Evolutionary conservation across 2,888 invertebrate species (phyloP).

Genomic region (Orthosia gothica): DNA sequence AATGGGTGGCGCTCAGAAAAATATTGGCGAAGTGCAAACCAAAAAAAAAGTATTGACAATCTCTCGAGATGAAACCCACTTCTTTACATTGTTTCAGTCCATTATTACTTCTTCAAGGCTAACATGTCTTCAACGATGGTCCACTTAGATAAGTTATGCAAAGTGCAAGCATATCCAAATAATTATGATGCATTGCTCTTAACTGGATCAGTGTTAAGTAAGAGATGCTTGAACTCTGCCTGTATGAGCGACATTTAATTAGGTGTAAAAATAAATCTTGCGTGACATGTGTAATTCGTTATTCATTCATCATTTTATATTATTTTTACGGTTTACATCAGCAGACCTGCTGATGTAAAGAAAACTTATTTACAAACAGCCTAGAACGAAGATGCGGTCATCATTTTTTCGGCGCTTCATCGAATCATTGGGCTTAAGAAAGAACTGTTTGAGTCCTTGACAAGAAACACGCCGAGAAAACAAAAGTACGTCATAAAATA

Average conservation of each 20-base stretch:
- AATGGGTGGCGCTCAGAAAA: background rate
- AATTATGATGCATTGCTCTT: slow-evolving; percentile 31
- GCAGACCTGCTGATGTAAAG: background rate
- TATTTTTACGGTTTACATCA: too few relatives aligned
- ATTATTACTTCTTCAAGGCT: slow-evolving; percentile 52
- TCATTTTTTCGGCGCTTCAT: background rate
- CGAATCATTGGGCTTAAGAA: too few relatives aligned
- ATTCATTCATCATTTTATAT: slow-evolving; percentile 12
- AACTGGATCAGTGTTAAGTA: slow-evolving; percentile 34
- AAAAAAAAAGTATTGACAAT: slow-evolving; percentile 21
- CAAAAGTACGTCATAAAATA: too few relatives aligned
- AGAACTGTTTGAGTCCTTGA: too few relatives aligned
- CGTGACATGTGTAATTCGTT: slow-evolving; percentile 7
- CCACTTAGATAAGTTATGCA: slow-evolving; percentile 58
- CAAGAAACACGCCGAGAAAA: too few relatives aligned
- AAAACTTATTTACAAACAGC: background rate
- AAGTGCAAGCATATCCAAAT: slow-evolving; percentile 46
- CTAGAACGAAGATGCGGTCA: too few relatives aligned
- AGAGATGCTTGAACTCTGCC: slow-evolving; percentile 39
- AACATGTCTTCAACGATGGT: slow-evolving; percentile 37
- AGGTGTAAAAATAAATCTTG: slow-evolving; percentile 13
- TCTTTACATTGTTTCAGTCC: slow-evolving; percentile 23
- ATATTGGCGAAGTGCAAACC: slow-evolving; percentile 32
- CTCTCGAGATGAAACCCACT: slow-evolving; percentile 6
- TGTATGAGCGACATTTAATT: slow-evolving; percentile 31